These are phyloP conservation scores for Xyrichtys novacula DNA, from an alignment of 2,797 vertebrate species.

Conservation along the genomic window DNA sequence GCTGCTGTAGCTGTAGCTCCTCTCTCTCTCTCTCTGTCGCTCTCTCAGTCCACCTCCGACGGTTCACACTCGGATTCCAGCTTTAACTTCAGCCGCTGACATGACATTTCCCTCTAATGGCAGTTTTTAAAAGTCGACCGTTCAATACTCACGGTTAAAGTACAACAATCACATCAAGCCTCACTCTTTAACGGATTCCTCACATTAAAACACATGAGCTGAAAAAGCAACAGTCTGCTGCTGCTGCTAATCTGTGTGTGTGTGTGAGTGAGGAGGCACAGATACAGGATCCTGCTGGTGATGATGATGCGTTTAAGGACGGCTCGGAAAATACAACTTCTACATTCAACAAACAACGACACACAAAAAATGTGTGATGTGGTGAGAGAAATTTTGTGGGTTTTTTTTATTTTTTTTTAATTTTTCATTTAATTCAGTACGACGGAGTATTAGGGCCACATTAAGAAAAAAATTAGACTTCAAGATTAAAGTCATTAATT, in stretches of 20 bases:
- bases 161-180: background rate
- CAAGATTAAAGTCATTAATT: no score
- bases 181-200: background rate
- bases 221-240: constrained; percentile 55
- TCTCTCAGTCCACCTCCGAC: constrained; percentile 43
- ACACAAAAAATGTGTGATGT: background rate
- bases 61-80: constrained; percentile 17
- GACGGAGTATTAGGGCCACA: no score
- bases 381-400: background rate
- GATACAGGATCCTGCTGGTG: constrained; percentile 31
- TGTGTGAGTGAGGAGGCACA: no score
- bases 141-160: background rate
- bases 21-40: no score
- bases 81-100: constrained; percentile 45
- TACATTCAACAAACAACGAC: no score
- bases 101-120: constrained; percentile 66
- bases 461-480: no score
- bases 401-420: no score
- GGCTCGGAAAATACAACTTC: background rate
- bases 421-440: no score
- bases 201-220: background rate
- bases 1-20: constrained; percentile 14
- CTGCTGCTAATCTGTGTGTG: constrained; percentile 60
- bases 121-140: constrained; percentile 10
- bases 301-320: constrained; percentile 41